These are phyloP conservation scores for Dallia pectoralis DNA, from an alignment of 2,797 vertebrate species.

Conservation along the genomic window DNA sequence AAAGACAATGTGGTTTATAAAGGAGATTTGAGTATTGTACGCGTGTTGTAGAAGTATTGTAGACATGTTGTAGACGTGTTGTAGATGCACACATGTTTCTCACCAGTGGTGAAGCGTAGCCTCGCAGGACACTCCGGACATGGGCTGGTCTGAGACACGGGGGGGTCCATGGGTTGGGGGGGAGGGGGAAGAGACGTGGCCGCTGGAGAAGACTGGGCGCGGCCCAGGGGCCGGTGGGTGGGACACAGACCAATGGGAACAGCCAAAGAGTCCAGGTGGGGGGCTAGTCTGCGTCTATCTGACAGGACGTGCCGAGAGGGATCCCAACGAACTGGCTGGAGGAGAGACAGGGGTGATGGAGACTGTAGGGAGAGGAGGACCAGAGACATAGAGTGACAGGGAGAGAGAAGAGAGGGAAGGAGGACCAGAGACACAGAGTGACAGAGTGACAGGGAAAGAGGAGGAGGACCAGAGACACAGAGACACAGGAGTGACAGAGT, in stretches of 20 bases:
- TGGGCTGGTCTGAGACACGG: constrained; percentile 58
- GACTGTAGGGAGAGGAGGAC: constrained; percentile 19
- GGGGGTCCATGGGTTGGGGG: constrained; percentile 60
- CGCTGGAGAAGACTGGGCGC: constrained; percentile 83
- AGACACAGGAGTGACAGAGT: background rate
- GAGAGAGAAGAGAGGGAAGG: constrained; percentile 8
- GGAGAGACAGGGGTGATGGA: background rate
- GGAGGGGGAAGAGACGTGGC: constrained; percentile 64
- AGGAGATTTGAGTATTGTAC: no score
- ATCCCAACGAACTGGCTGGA: constrained; percentile 53
- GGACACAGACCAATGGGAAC: constrained; percentile 74
- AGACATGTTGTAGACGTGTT: background rate
- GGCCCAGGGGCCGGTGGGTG: constrained; percentile 78
- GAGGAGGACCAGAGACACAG: constrained; percentile 33
- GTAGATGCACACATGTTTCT: background rate
- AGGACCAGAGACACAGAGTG: background rate
- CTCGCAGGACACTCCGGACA: constrained; percentile 66
- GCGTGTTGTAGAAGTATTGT: no score
- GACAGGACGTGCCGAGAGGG: constrained; percentile 76
- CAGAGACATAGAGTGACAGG: no score
- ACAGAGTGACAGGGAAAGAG: no score
- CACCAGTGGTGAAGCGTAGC: constrained; percentile 86
- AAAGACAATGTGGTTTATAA: background rate
- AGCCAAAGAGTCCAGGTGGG: constrained; percentile 79
- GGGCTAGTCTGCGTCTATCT: constrained; percentile 73